Percentiles rank a stretch among this genome's conserved stretches.
Conservation (phyloP, 2,888 invertebrate genomes). For the Clepsis dumicolana region DNA sequence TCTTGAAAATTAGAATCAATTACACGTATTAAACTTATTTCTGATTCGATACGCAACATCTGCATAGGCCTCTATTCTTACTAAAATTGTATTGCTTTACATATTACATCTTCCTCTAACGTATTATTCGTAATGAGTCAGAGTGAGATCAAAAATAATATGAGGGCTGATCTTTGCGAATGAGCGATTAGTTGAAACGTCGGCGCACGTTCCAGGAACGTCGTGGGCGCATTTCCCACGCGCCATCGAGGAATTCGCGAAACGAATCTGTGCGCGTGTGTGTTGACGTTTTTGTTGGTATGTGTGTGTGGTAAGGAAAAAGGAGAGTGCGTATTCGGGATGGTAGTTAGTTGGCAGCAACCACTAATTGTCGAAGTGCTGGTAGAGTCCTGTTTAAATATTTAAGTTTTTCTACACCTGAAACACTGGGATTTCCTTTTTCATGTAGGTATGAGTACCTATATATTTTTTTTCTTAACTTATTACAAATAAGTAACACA, state of each 20-base stretch:
- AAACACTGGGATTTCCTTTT: too few relatives aligned
- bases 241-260: slow-evolving; percentile 66
- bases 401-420: too few relatives aligned
- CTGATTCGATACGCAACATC: slow-evolving; percentile 44
- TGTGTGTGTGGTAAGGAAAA: neutral
- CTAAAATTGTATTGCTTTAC: too few relatives aligned
- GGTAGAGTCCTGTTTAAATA: too few relatives aligned
- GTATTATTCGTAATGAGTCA: neutral
- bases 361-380: too few relatives aligned
- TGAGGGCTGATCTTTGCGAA: slow-evolving; percentile 58
- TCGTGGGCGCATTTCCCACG: slow-evolving; percentile 77
- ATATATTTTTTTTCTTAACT: too few relatives aligned
- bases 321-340: neutral
- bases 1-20: neutral
- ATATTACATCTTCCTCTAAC: neutral
- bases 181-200: slow-evolving; percentile 75
- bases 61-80: slow-evolving; percentile 40
- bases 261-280: slow-evolving; percentile 54
- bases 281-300: slow-evolving; percentile 37
- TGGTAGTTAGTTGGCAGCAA: too few relatives aligned
- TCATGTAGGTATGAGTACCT: too few relatives aligned
- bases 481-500: too few relatives aligned
- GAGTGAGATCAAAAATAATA: neutral
- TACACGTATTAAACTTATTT: slow-evolving; percentile 18
- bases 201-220: slow-evolving; percentile 76